These are phyloP conservation scores for Cataglyphis cursor DNA, from an alignment of 2,888 invertebrate genomes.

Conservation along the genomic window DNA sequence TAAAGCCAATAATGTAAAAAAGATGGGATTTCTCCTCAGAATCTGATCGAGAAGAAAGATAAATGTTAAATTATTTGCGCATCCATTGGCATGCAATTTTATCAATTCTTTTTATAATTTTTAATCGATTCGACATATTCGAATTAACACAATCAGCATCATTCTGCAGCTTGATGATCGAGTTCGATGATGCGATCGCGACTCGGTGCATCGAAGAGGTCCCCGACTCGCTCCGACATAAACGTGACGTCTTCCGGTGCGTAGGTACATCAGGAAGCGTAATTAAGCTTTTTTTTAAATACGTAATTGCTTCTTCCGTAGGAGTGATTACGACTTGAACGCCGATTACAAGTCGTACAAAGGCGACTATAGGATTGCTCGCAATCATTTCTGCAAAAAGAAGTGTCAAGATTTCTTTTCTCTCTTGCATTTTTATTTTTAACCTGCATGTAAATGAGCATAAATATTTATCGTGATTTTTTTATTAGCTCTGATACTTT, in stretches of 20 bases:
- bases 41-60: neutral
- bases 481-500: neutral
- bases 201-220: neutral
- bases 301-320: constrained; percentile 75
- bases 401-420: constrained; percentile 58
- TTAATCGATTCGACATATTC: neutral
- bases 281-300: constrained; percentile 70
- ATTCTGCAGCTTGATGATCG: neutral
- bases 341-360: constrained; percentile 52
- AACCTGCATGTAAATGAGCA: neutral
- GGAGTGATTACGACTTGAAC: constrained; percentile 59
- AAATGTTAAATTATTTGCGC: neutral
- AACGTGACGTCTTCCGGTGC: constrained; percentile 40
- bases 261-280: constrained; percentile 69
- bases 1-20: neutral
- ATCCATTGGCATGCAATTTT: neutral
- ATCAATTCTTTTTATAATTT: neutral
- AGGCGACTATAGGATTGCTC: constrained; percentile 60
- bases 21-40: neutral
- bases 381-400: constrained; percentile 58
- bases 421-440: neutral
- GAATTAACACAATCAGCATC: constrained; percentile 20
- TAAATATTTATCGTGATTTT: neutral
- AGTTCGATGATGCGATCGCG: constrained; percentile 1
- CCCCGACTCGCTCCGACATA: constrained; percentile 14